These are phyloP conservation scores for Pica pica DNA, from an alignment of 2,113 vertebrate genomes.

Conservation along the genomic window DNA sequence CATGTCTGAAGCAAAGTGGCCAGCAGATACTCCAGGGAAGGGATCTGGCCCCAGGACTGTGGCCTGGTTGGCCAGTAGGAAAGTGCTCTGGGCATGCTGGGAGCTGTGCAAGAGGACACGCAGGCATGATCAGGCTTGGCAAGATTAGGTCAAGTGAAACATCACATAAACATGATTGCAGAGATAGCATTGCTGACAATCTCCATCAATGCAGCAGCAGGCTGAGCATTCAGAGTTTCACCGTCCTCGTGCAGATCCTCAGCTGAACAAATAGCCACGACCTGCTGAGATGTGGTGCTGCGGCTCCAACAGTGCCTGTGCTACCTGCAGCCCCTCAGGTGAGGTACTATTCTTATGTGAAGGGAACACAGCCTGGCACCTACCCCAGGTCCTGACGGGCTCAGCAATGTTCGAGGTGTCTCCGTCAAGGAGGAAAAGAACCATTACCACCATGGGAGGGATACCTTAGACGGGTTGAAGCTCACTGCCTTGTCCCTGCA, in stretches of 20 bases:
- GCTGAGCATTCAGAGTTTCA: neutral
- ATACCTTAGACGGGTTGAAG: neutral
- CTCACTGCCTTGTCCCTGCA: neutral
- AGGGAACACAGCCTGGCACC: neutral
- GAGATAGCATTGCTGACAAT: neutral
- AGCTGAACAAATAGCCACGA: neutral
- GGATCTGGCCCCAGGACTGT: neutral
- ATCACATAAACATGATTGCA: neutral
- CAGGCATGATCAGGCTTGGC: neutral
- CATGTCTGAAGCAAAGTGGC: neutral
- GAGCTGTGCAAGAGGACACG: neutral
- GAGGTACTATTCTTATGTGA: neutral
- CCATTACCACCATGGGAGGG: fast-evolving
- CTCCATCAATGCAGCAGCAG: neutral
- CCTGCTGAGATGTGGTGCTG: neutral
- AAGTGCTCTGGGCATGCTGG: neutral
- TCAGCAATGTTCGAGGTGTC: neutral
- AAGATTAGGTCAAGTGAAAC: constrained; percentile 17
- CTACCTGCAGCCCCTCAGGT: neutral
- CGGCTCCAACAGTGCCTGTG: neutral
- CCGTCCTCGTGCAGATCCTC: neutral
- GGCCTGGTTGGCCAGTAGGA: neutral
- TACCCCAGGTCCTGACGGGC: fast-evolving
- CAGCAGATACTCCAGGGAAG: neutral
- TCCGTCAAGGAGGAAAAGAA: neutral